These are phyloP conservation scores for Molanna angustata DNA, from an alignment of 2,888 invertebrate species.

Conservation along the genomic window DNA sequence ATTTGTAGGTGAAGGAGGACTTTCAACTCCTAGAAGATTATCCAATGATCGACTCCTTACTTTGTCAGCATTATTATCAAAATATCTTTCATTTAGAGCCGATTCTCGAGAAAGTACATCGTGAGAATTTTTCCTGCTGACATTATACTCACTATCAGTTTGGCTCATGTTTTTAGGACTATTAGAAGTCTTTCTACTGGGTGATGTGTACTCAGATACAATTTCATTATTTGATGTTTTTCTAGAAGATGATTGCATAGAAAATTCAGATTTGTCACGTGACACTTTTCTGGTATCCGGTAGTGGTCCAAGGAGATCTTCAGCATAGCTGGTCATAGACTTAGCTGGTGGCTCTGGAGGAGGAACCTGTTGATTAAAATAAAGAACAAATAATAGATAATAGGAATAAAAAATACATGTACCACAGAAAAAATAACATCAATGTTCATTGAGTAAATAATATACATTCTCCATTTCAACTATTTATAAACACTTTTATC, in stretches of 20 bases:
- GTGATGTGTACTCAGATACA: slow-evolving; percentile 33
- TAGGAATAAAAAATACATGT: too few species aligned
- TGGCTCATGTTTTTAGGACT: slow-evolving; percentile 28
- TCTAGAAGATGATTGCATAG: slow-evolving; percentile 33
- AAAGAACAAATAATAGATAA: slow-evolving; percentile 5
- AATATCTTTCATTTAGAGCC: slow-evolving; percentile 85
- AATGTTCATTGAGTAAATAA: too few species aligned
- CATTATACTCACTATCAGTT: slow-evolving; percentile 35
- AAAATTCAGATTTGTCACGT: slow-evolving; percentile 38
- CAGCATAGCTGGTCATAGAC: slow-evolving; percentile 40
- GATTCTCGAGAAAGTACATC: slow-evolving; percentile 78
- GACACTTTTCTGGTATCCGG: slow-evolving; percentile 42
- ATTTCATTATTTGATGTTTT: slow-evolving; percentile 43
- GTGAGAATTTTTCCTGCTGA: slow-evolving; percentile 67
- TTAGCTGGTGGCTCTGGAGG: slow-evolving; percentile 60
- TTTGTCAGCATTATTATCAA: slow-evolving; percentile 70
- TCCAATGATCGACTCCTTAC: slow-evolving; percentile 79
- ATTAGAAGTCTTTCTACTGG: slow-evolving; percentile 26
- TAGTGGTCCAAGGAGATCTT: slow-evolving; percentile 30
- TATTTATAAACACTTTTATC: too few species aligned
- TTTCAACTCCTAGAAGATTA: slow-evolving; percentile 70
- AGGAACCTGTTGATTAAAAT: slow-evolving; percentile 61
- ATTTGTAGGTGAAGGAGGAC: slow-evolving; percentile 60
- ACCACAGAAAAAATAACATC: too few species aligned
- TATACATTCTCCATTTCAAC: too few species aligned